Evolutionary conservation across 2,113 vertebrate species (phyloP).

Genomic region (Macquaria australasica): DNA sequence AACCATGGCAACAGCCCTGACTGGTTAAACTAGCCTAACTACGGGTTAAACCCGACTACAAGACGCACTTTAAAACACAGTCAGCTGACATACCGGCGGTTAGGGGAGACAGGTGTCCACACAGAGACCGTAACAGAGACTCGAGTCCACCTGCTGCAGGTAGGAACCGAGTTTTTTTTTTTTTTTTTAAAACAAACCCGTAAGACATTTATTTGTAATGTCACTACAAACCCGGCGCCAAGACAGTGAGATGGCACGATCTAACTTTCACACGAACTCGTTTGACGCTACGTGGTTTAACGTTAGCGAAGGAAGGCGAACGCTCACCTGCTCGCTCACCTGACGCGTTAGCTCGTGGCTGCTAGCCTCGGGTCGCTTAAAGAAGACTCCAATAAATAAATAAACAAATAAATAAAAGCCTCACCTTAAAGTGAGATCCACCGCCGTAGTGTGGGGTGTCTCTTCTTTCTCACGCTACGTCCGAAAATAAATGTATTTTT

Average conservation of each 20-base stretch:
- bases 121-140: too few species aligned
- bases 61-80: neutral
- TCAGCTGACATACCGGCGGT: neutral
- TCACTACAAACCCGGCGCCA: neutral
- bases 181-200: too few species aligned
- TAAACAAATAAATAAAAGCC: neutral
- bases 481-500: neutral
- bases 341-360: constrained; percentile 47
- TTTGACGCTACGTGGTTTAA: neutral
- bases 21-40: neutral
- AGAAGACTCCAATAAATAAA: neutral
- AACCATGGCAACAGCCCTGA: neutral
- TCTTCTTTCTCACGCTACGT: neutral
- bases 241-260: neutral
- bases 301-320: neutral
- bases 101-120: neutral
- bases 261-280: accelerated
- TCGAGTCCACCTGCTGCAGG: neutral
- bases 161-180: neutral
- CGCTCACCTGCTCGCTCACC: neutral
- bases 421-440: constrained; percentile 34
- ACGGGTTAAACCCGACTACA: neutral
- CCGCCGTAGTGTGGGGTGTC: accelerated
- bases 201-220: too few species aligned
- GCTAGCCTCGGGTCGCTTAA: neutral